Evolutionary conservation across 2,113 vertebrate species (phyloP).

Genomic region (Junco hyemalis): DNA sequence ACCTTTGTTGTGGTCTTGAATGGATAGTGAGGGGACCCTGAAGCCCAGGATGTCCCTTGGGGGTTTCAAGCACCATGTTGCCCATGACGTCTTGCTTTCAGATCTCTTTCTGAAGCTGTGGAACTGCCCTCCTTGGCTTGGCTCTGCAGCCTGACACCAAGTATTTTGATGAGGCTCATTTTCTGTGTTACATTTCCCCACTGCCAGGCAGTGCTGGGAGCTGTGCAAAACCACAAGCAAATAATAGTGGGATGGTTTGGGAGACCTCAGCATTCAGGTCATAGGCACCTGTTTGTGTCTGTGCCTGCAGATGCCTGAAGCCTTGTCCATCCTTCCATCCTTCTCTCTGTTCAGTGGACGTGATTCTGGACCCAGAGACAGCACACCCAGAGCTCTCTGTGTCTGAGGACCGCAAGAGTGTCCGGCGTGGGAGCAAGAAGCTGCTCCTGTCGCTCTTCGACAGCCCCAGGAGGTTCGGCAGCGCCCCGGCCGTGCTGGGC

Average conservation of each 20-base stretch:
- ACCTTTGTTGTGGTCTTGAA: not conserved
- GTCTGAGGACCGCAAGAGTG: constrained; percentile 78
- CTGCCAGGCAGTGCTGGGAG: not conserved
- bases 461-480: constrained; percentile 77
- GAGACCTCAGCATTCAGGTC: not conserved
- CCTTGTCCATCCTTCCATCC: not conserved
- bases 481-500: constrained; percentile 74
- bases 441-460: constrained; percentile 67
- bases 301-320: not conserved
- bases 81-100: not conserved
- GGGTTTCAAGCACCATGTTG: not conserved
- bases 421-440: constrained; percentile 70
- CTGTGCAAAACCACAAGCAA: not conserved
- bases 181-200: not conserved
- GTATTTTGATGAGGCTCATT: not conserved
- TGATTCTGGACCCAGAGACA: constrained; percentile 77
- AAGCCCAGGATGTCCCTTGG: not conserved
- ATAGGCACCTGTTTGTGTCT: not conserved
- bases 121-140: not conserved
- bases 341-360: not conserved
- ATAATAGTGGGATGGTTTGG: not conserved
- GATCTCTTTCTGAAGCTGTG: not conserved
- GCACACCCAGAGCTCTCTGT: constrained; percentile 74
- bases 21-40: not conserved
- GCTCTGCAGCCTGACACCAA: not conserved